Evolutionary conservation across 2,888 invertebrate species (phyloP).

Genomic region (Siphlonurus alternatus): DNA sequence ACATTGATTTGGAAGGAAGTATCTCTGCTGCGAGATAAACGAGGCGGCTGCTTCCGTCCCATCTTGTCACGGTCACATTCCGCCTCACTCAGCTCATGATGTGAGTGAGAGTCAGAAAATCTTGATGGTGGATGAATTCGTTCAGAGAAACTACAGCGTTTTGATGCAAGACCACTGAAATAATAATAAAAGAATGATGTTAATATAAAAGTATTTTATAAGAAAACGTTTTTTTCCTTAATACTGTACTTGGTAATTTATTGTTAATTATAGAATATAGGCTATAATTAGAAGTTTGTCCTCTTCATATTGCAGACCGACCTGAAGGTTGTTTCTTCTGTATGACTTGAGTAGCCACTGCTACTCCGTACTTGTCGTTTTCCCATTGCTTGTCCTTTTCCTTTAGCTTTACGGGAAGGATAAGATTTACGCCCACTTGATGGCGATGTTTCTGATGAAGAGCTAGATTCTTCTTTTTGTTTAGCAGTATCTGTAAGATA

Average conservation of each 20-base stretch:
- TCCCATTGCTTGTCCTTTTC: slow-evolving; percentile 38
- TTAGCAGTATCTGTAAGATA: slow-evolving; percentile 13
- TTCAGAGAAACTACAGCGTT: slow-evolving; percentile 54
- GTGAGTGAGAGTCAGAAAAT: slow-evolving; percentile 46
- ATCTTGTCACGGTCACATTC: slow-evolving; percentile 29
- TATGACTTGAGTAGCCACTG: slow-evolving; percentile 67
- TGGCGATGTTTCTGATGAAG: slow-evolving; percentile 60
- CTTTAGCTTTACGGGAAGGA: slow-evolving; percentile 39
- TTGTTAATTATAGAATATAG: too few species aligned
- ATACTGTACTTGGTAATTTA: too few species aligned
- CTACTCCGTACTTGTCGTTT: slow-evolving; percentile 61
- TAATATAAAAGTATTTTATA: too few species aligned
- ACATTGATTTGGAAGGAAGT: slow-evolving; percentile 61
- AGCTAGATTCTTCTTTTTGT: slow-evolving; percentile 50
- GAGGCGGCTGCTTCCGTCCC: slow-evolving; percentile 18
- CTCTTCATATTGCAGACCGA: too few species aligned
- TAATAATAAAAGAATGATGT: neutral
- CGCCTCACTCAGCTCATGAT: slow-evolving; percentile 26
- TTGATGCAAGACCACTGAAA: slow-evolving; percentile 6
- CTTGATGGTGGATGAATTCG: slow-evolving; percentile 73
- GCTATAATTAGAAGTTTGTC: too few species aligned
- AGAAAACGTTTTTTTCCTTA: too few species aligned
- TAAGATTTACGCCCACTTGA: slow-evolving; percentile 45
- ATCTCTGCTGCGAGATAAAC: slow-evolving; percentile 19
- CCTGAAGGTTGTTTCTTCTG: slow-evolving; percentile 74